These are phyloP conservation scores for Chionis minor DNA, from an alignment of 2,113 vertebrate species.

Conservation along the genomic window DNA sequence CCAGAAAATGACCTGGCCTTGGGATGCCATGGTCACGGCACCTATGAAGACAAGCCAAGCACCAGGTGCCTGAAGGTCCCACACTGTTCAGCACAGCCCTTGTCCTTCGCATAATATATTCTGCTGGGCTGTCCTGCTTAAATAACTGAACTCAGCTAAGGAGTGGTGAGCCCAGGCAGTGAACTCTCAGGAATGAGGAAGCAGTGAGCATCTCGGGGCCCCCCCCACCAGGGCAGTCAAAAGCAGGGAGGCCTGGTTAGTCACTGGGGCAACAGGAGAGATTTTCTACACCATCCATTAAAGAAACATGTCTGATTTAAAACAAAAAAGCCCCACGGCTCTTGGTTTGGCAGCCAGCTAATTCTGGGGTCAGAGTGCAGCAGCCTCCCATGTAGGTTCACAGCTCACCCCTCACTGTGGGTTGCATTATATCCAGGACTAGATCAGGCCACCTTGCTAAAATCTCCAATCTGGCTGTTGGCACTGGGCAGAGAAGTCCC, in stretches of 20 bases:
- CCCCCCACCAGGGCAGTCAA: not conserved
- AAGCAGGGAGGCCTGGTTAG: not conserved
- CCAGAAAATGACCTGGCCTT: conserved; percentile 31
- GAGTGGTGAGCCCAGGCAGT: not conserved
- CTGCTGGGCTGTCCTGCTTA: not conserved
- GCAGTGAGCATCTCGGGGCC: not conserved
- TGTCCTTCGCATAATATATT: not conserved
- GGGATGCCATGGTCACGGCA: not conserved
- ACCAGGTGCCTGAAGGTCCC: not conserved
- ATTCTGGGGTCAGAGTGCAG: not conserved
- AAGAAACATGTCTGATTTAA: not conserved
- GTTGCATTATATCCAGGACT: not conserved
- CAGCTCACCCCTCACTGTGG: not conserved
- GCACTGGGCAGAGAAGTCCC: not conserved
- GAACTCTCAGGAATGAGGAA: conserved; percentile 51
- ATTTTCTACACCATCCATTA: not conserved
- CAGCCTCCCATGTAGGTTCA: not conserved
- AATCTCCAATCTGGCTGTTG: not conserved
- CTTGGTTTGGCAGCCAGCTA: not conserved
- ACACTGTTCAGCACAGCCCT: not conserved
- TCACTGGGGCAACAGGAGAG: not conserved
- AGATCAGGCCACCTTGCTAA: not conserved
- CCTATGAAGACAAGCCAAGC: not conserved
- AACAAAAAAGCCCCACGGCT: not conserved
- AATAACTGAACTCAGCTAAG: conserved; percentile 13